phyloP scores from a whole-genome alignment of 2,113 vertebrate species.

The human region GRCh38 chr5:30764001-30764500 shows the following conservation, averaged over 20 bases:
- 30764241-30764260: neutral
- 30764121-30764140: neutral
- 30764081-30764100: conserved; percentile 10
- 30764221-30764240: neutral
- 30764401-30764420: neutral
- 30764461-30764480: neutral
- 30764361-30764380: neutral
- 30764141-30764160: neutral
- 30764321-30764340: neutral
- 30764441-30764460: neutral
- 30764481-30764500: neutral
- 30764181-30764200: neutral
- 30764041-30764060: neutral
- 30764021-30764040: neutral
- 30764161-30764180: neutral
- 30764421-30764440: neutral
- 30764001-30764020: neutral
- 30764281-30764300: neutral
- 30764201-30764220: neutral
- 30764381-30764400: neutral
- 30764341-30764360: neutral
- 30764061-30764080: neutral
- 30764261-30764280: neutral
- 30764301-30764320: neutral
- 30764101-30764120: neutral